Base-by-base conservation (phyloP, 2,888 invertebrate genomes). In the Eupithecia exiguata region DNA sequence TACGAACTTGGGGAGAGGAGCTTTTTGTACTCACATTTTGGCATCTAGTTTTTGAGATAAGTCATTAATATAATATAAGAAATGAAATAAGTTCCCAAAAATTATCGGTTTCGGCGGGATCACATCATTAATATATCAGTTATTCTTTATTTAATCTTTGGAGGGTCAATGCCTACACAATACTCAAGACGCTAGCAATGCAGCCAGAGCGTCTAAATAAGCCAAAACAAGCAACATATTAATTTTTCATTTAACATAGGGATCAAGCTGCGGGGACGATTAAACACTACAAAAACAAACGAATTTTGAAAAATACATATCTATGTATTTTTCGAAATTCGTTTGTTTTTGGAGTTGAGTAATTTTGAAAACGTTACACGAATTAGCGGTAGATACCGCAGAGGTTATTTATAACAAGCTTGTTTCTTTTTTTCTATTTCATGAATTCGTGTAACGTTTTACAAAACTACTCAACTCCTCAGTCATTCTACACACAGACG, bases 1-100 rank as follows among this genome's bases (percentile, higher is more conserved):
- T 79, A 46, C 49, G 77, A 75, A 79, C 78, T 72, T 74, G 12
- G 40, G 68, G 35, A 53, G 61, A n/a, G 30, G 18, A 35, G 25
- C 25, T 62, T 46, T n/a, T 35, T 36, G 7, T 18, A 0, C 10
- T 38, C 58, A 1, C 12, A 21, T 58, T 25, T 58, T 21, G 21
- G 58, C 21, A 12, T 58, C 25, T 25, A 25, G 3, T 58, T 12
- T 25, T 58, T 0, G 4, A 0, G 58, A 58, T 25, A 14, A 53
- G 3, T 53, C 49, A 21, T 14, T 7, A 21, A 12, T 43, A 43
- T 14, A 58, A 30, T 30, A n/a, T n/a, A n/a, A n/a, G n/a, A n/a
- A n/a, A n/a, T n/a, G n/a, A n/a, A n/a, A n/a, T n/a, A n/a, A n/a
- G n/a, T n/a, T n/a, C n/a, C n/a, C n/a, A n/a, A n/a, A n/a, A n/a